Conservation (phyloP, 1,140 invertebrate genomes). For the Bombus impatiens region DNA sequence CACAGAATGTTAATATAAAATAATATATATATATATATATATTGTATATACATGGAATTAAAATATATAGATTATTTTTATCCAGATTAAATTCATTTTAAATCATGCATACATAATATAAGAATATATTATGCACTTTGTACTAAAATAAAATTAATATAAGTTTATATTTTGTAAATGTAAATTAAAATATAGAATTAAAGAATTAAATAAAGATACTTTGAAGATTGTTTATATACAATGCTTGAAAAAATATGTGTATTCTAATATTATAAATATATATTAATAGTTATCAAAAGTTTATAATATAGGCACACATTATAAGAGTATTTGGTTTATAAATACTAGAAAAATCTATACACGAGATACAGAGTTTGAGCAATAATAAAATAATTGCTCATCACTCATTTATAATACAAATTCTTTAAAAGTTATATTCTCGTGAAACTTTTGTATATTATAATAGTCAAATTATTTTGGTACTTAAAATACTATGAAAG, state of each 20-base stretch:
- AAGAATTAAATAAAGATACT: background rate
- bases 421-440: background rate
- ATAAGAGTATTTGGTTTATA: constrained; percentile 43
- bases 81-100: background rate
- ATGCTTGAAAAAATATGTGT: constrained; percentile 53
- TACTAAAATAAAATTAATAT: background rate
- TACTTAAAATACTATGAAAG: background rate
- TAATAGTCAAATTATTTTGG: background rate
- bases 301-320: background rate
- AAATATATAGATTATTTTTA: background rate
- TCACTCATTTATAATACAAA: constrained; percentile 10
- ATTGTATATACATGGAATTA: too few relatives aligned
- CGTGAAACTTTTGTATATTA: background rate
- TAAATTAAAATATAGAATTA: background rate
- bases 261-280: constrained; percentile 30
- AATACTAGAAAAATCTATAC: constrained; percentile 51
- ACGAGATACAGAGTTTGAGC: constrained; percentile 12
- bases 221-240: background rate
- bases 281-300: constrained; percentile 1
- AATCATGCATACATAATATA: too few relatives aligned
- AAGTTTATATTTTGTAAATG: background rate
- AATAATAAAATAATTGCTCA: background rate
- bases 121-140: background rate
- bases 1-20: background rate
- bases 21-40: too few relatives aligned